These are phyloP conservation scores for Entomobrya multifasciata DNA, from an alignment of 2,888 invertebrate species.

Conservation along the genomic window DNA sequence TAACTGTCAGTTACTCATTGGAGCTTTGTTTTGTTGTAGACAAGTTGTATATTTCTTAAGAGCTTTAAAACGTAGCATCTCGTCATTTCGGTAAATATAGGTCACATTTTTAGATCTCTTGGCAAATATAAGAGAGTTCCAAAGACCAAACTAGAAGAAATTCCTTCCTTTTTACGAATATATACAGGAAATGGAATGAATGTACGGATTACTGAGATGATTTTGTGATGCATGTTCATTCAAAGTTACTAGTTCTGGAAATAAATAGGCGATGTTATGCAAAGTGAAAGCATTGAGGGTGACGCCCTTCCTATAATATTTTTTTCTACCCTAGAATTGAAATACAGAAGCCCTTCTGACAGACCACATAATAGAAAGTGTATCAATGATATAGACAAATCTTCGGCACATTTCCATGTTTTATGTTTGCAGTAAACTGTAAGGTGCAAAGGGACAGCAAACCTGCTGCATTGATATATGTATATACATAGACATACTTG, in stretches of 20 bases:
- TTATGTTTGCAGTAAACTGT: no score
- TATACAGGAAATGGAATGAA: constrained; percentile 52
- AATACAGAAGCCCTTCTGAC: neutral
- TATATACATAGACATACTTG: no score
- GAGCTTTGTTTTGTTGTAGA: no score
- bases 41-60: no score
- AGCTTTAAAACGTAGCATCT: neutral
- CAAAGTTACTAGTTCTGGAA: constrained; percentile 8
- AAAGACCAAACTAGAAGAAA: neutral
- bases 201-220: constrained; percentile 61
- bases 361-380: neutral
- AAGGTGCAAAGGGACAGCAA: no score
- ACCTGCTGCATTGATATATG: no score
- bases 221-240: constrained; percentile 48
- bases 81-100: neutral
- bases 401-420: neutral
- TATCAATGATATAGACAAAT: no score
- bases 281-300: constrained; percentile 71
- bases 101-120: constrained; percentile 11
- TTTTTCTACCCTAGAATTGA: neutral
- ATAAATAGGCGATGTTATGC: constrained; percentile 59
- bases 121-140: neutral
- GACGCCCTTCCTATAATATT: constrained; percentile 69
- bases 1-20: no score
- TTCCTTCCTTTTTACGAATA: neutral